Evolutionary conservation across 2,888 invertebrate genomes (phyloP).

Genomic region (Eupithecia insigniata): DNA sequence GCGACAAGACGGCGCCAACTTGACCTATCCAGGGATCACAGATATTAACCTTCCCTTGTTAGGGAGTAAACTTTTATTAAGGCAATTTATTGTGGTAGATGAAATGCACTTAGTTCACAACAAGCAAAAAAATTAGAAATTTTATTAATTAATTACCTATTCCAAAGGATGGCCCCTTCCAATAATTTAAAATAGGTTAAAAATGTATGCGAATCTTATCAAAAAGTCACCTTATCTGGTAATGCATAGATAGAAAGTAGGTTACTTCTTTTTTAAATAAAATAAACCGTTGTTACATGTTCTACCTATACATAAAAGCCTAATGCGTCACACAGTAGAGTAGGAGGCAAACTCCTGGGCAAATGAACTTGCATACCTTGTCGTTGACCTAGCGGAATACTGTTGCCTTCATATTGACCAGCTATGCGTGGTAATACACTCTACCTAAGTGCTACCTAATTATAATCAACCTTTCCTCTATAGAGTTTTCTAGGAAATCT

Average conservation of each 20-base stretch:
- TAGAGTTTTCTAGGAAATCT: not conserved
- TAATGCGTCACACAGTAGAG: no score
- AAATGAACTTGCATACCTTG: conserved; percentile 34
- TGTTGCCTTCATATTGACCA: conserved; percentile 14
- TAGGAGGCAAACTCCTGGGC: conserved; percentile 15
- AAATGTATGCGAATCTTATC: not conserved
- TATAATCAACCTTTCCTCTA: conserved; percentile 2
- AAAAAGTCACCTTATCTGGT: not conserved
- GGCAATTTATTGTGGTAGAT: conserved; percentile 8
- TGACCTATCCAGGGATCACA: conserved; percentile 29
- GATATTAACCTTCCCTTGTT: conserved; percentile 32
- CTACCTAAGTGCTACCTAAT: not conserved
- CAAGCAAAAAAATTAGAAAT: not conserved
- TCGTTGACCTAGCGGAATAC: conserved; percentile 28
- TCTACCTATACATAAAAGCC: no score
- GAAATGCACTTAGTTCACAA: not conserved
- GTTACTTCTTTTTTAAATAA: no score
- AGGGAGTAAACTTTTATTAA: conserved; percentile 19
- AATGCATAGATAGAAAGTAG: no score
- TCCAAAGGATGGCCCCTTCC: not conserved
- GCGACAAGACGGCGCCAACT: conserved; percentile 20
- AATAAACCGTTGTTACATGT: no score
- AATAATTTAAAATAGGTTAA: not conserved
- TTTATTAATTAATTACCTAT: not conserved
- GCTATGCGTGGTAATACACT: conserved; percentile 21